Evolutionary conservation across 2,113 vertebrate genomes (phyloP).

Genomic region (Cygnus buccinator): DNA sequence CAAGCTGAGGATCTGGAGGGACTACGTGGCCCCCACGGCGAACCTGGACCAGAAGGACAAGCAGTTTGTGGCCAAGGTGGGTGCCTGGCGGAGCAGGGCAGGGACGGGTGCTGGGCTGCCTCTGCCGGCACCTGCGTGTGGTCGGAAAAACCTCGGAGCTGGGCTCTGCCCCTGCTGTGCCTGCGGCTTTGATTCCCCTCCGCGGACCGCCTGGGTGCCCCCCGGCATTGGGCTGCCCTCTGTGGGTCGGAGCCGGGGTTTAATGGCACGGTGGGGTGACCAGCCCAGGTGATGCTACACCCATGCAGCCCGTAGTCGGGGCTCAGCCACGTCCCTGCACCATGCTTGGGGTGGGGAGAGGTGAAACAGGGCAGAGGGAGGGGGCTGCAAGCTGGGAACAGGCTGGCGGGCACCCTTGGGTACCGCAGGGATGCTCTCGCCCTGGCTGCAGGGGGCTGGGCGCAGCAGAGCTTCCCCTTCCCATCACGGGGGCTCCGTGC

Average conservation of each 20-base stretch:
- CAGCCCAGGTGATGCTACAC: not conserved
- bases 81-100: not conserved
- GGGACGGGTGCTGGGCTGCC: not conserved
- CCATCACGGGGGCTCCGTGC: not conserved
- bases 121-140: rapidly evolving
- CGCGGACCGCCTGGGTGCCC: rapidly evolving
- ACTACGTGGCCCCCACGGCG: conserved; percentile 95
- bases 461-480: not conserved
- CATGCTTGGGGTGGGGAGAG: not conserved
- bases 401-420: not conserved
- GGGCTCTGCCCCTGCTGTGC: rapidly evolving
- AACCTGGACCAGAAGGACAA: conserved; percentile 98
- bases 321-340: not conserved
- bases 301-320: not conserved
- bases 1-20: conserved; percentile 95
- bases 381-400: rapidly evolving
- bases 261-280: not conserved
- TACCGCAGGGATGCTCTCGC: rapidly evolving
- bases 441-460: not conserved
- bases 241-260: not conserved
- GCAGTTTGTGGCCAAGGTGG: conserved; percentile 97
- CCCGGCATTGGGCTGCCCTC: rapidly evolving
- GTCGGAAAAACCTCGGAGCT: not conserved
- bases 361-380: not conserved
- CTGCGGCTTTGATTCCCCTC: rapidly evolving